phyloP scores from a whole-genome alignment of 1,140 invertebrate genomes.

The Neodiprion pinetum region DNA sequence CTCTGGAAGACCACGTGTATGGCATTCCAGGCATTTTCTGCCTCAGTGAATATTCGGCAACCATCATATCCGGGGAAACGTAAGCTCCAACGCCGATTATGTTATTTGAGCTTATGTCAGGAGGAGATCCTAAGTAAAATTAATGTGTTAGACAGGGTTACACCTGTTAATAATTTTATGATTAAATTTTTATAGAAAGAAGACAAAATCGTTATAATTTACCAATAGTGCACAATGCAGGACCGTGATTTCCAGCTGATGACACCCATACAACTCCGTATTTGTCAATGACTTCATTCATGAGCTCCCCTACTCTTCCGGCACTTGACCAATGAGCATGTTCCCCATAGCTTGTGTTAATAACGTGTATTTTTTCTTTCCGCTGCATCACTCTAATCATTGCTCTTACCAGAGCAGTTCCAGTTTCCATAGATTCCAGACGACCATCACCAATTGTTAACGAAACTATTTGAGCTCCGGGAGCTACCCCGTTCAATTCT shows the following conservation, averaged over 20 bases:
- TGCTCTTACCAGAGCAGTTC: conserved; percentile 87
- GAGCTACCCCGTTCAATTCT: conserved; percentile 93
- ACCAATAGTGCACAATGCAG: conserved; percentile 88
- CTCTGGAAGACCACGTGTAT: conserved; percentile 95
- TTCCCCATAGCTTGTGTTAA: conserved; percentile 99
- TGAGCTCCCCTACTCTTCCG: conserved; percentile 85
- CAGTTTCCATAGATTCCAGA: conserved; percentile 95
- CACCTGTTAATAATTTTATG: neutral
- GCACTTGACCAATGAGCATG: conserved; percentile 87
- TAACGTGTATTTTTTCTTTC: conserved; percentile 77
- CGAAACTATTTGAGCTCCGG: conserved; percentile 95
- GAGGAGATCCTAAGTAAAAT: conserved; percentile 73
- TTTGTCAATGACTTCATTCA: conserved; percentile 91
- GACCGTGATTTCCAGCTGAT: conserved; percentile 95
- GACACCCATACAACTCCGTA: conserved; percentile 91
- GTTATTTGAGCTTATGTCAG: conserved; percentile 81
- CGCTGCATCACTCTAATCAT: conserved; percentile 86
- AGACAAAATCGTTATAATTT: conserved; percentile 13
- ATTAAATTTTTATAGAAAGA: neutral
- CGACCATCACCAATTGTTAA: conserved; percentile 91
- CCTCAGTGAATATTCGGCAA: conserved; percentile 90
- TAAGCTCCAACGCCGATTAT: conserved; percentile 95
- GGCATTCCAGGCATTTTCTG: conserved; percentile 83
- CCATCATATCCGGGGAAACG: conserved; percentile 97
- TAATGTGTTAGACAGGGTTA: neutral